A percentile compares a stretch with the other conserved stretches of the same genome.
phyloP scores from a whole-genome alignment of 1,140 invertebrate genomes.

The Chironomus tepperi region DNA sequence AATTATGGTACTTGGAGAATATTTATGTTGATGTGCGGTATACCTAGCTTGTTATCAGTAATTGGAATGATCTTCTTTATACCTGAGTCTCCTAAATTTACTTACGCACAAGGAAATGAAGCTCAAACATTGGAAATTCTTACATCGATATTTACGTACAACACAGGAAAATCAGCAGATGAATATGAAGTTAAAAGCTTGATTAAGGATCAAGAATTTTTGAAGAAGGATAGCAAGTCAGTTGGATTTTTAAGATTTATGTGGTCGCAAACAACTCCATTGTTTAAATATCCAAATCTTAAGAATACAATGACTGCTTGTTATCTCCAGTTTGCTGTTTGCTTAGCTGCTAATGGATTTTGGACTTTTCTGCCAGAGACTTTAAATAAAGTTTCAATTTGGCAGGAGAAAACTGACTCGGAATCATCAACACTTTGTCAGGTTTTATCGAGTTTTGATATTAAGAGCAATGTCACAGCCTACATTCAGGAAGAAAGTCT shows the following conservation, averaged over 20 bases:
- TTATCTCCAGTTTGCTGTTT: not conserved
- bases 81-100: not conserved
- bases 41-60: not conserved
- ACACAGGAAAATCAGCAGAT: not conserved
- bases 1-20: not conserved
- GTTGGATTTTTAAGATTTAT: slow-evolving; percentile 13
- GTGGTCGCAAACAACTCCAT: not conserved
- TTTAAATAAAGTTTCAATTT: not conserved
- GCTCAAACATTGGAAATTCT: not conserved
- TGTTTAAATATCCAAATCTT: not conserved
- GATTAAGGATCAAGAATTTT: not conserved
- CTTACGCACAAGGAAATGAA: slow-evolving; percentile 5
- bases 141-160: not conserved
- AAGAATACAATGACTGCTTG: not conserved
- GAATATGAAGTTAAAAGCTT: not conserved
- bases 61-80: not conserved
- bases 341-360: not conserved
- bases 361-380: not conserved
- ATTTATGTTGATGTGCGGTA: not conserved
- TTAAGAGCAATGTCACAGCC: not conserved
- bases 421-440: not conserved
- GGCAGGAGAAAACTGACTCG: not conserved
- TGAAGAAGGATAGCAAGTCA: not conserved
- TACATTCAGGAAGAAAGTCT: not conserved
- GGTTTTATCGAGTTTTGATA: not conserved